These are phyloP conservation scores for Lydus trimaculatus DNA, from an alignment of 2,888 invertebrate species.

Conservation along the genomic window DNA sequence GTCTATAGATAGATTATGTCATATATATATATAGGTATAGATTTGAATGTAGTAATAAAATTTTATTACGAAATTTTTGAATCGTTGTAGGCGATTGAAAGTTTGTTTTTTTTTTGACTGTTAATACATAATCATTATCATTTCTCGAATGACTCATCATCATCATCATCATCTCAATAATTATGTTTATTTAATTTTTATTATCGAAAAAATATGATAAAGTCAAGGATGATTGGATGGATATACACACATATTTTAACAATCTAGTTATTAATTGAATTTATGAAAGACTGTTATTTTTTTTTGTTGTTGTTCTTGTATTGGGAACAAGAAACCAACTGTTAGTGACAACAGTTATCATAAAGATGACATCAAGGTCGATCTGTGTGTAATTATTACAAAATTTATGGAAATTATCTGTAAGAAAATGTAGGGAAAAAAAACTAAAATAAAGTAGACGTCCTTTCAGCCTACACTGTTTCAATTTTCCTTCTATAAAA, in stretches of 20 bases:
- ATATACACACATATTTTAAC: no score
- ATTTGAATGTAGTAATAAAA: not conserved
- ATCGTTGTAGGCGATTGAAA: not conserved
- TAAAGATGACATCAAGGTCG: not conserved
- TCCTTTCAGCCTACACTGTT: not conserved
- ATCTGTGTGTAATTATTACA: not conserved
- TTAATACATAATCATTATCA: no score
- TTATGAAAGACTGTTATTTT: not conserved
- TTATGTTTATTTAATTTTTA: not conserved
- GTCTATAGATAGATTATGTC: conserved; percentile 2
- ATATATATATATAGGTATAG: no score
- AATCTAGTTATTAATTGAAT: not conserved
- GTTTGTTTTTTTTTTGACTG: not conserved
- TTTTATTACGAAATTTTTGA: not conserved
- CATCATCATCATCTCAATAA: no score
- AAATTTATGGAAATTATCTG: not conserved
- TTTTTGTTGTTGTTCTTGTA: not conserved
- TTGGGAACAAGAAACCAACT: not conserved
- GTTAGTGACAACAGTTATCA: not conserved
- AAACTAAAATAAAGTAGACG: not conserved
- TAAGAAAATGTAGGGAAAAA: not conserved
- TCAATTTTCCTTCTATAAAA: not conserved
- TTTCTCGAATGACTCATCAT: not conserved
- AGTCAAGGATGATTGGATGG: not conserved
- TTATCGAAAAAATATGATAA: not conserved